Base-by-base conservation (phyloP, 1,140 invertebrate species). In the Trichonephila clavata region DNA sequence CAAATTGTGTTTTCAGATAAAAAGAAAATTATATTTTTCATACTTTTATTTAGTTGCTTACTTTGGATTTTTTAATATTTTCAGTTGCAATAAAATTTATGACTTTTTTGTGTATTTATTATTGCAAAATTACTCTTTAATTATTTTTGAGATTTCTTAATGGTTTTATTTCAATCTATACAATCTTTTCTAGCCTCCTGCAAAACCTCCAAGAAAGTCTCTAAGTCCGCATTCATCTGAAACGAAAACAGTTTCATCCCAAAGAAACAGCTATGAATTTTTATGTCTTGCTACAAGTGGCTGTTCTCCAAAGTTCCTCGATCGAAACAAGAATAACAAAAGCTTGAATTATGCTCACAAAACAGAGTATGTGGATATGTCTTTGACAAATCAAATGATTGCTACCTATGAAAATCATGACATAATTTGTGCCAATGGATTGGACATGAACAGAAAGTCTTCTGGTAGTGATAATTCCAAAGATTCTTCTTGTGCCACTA, bases 131-230 rank as follows among this genome's bases (percentile, higher is more conserved):
- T 50, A 10, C 8, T 50, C 50, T 8, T 50, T 50, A 50, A 50
- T 10, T 50, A 50, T 50, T 13, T 50, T 50, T 50, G 50, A 50
- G 50, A 50, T 50, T 50, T 50, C 7, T 10, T 7, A 50, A 5
- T 50, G 50, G 7, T 50, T 10, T 50, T 13, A 10, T 50, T 50
- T 50, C 7, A 50, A 50, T 50, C 7, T 50, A 13, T 71, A 50
- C 18, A 24, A 63, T 86, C 95, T 96, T 95, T 96, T 94, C 59
- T 95, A 95, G 96, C 92, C 97, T 96, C 18, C 96, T 96, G 96
- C 96, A 83, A 96, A 96, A 94, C 97, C 97, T 39, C 95, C 97
- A 96, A 97, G 95, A 97, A 97, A 97, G 94, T 94, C 88, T 60
- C 8, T 88, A 27, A 86, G 90, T 86, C 90, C 93, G 43, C 92